Percentiles rank a stretch among this genome's conserved stretches.
These are phyloP conservation scores for Diglossa cyanea DNA, from an alignment of 2,797 vertebrate species.

Conservation along the genomic window DNA sequence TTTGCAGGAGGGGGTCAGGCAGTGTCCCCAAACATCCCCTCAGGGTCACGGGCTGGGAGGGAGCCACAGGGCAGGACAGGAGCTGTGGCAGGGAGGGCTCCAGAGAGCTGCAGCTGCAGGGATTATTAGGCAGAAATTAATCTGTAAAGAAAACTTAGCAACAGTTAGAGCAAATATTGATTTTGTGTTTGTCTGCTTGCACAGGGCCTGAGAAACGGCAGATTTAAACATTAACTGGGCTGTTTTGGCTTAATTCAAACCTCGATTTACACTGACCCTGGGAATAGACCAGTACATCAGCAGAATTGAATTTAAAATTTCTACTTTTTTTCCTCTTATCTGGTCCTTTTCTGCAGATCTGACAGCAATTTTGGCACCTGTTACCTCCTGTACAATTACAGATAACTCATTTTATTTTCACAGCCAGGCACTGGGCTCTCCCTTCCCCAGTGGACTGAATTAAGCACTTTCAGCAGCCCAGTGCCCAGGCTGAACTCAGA, in stretches of 20 bases:
- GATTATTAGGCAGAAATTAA: background rate
- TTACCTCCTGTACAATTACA: background rate
- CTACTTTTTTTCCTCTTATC: background rate
- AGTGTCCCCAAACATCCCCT: background rate
- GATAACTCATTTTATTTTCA: background rate
- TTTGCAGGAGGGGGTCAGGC: background rate
- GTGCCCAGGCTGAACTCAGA: background rate
- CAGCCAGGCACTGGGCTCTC: background rate
- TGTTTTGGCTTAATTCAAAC: slow-evolving; percentile 22
- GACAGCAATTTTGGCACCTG: background rate
- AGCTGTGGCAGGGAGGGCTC: background rate
- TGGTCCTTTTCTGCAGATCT: background rate
- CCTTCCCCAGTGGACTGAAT: rapidly evolving
- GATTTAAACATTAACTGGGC: background rate
- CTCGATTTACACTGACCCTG: background rate
- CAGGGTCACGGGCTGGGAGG: rapidly evolving
- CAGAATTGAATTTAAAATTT: background rate
- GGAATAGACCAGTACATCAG: background rate
- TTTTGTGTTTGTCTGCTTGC: slow-evolving; percentile 20
- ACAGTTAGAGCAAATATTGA: slow-evolving; percentile 6
- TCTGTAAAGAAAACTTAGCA: slow-evolving; percentile 13
- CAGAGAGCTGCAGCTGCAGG: background rate
- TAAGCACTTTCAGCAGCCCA: rapidly evolving
- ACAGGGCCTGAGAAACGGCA: background rate
- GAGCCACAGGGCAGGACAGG: rapidly evolving